Evolutionary conservation across 2,797 vertebrate genomes (phyloP).

Genomic region (Bucorvus abyssinicus): DNA sequence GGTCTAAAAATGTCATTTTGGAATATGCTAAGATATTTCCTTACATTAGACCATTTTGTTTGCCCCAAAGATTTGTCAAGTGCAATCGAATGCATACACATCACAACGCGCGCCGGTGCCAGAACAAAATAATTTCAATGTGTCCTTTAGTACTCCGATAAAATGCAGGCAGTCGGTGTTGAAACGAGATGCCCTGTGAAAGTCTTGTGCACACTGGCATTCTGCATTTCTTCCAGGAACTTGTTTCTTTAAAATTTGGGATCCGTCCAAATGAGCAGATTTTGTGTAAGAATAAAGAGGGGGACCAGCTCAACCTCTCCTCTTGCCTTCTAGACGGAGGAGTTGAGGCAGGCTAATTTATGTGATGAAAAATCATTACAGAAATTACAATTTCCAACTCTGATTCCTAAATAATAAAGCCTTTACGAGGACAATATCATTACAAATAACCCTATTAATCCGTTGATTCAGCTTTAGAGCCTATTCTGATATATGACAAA

Average conservation of each 20-base stretch:
- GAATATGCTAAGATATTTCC: constrained; percentile 68
- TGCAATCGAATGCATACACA: constrained; percentile 52
- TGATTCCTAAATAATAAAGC: constrained; percentile 60
- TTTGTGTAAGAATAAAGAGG: constrained; percentile 69
- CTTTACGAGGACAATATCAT: constrained; percentile 37
- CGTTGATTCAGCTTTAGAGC: not conserved
- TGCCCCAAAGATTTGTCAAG: constrained; percentile 68
- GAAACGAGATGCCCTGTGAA: constrained; percentile 66
- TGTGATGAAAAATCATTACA: constrained; percentile 59
- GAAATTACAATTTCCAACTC: constrained; percentile 43
- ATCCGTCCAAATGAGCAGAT: constrained; percentile 58
- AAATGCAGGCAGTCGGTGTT: constrained; percentile 61
- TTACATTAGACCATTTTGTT: constrained; percentile 67
- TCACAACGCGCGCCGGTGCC: constrained; percentile 19
- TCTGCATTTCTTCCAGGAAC: constrained; percentile 60
- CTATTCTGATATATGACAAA: constrained; percentile 19
- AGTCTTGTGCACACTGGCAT: constrained; percentile 45
- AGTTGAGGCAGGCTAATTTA: constrained; percentile 45
- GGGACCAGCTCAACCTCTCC: constrained; percentile 46
- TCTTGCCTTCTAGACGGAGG: constrained; percentile 59
- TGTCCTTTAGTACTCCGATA: constrained; percentile 65
- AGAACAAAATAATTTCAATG: constrained; percentile 62
- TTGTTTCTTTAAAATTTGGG: constrained; percentile 68
- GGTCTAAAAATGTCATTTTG: constrained; percentile 72
- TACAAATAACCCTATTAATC: constrained; percentile 54